Evolutionary conservation across 2,797 vertebrate species (phyloP), one percentile per base, ranked within the genome.

Genomic region (Buphagus erythrorhynchus): DNA sequence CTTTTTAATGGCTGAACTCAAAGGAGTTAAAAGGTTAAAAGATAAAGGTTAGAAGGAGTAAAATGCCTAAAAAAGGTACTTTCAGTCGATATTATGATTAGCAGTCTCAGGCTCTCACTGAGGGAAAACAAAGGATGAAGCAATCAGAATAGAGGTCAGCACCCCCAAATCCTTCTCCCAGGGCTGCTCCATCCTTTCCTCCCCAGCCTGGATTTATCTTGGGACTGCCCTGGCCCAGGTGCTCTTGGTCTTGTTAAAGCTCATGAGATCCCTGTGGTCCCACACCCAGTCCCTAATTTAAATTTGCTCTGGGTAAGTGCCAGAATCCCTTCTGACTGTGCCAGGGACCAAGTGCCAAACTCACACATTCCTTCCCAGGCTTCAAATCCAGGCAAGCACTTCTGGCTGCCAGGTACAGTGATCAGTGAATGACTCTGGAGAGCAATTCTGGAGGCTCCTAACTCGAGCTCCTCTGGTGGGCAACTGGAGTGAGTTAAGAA

Each of bases 1-100:
- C 65, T 79, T 12, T 40, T 91, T 73, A 88, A 78, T 54, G 43
- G 35, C 26, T 96, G 46, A 94, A 93, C 22, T 85, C 74, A 82
- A 48, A 87, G 29, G 52, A 52, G 16, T 9, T 24, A 54, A 63
- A 43, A 54, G 8, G 21, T 65, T 31, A 25, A 54, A 54, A 78
- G 31, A 19, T 20, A 6, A 55, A 65, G 3, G 6, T 45, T 35
- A 45, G 25, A 65, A 36, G 6, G n/a, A 65, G 20, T 9, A n/a
- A 55, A 78, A 55, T 26, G 31, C 55, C 65, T 62, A 11, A 68
- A 84, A 93, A 81, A 42, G 13, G 28, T 78, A 40, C 78, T 91
- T 91, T 86, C 33, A 38, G 52, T 79, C 69, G 78, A 62, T 87
- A 58, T 73, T 76, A 45, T 83, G 66, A 83, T 63, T 69, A 87